Evolutionary conservation across 2,888 invertebrate genomes (phyloP), one percentile per base, ranked within the genome.

Genomic region (Sinodicranocentrus sp.): DNA sequence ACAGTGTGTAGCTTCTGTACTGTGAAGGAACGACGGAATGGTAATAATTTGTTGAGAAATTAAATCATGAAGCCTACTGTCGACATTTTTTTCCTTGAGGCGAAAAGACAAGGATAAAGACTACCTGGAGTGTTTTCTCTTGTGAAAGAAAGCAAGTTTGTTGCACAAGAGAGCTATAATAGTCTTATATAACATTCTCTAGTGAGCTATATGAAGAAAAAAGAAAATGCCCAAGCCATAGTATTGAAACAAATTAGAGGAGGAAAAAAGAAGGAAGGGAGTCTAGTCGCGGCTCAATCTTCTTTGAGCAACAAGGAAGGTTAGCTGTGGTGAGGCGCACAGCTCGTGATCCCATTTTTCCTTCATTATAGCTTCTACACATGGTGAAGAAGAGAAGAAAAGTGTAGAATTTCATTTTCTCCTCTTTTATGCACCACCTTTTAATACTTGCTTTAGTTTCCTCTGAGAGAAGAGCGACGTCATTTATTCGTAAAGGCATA

Each of bases 381-480:
- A 59, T 72, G 61, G 63, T 63, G 71, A 26, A 19, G 43, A 39
- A 25, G 63, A 63, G 57, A 26, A 21, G 21, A 25, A 72, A 63
- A 61, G 75, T 61, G 61, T 63, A 63, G 75, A 75, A 75, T 75
- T 75, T 75, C 75, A 75, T 75, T 75, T 75, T 75, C 61, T 75
- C 75, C 75, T 75, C 52, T 75, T 75, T 72, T 72, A 72, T 75
- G 63, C 61, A 63, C 75, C 63, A 63, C 63, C 63, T 75, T 44
- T 63, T 75, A 63, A 61, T 75, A 48, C 75, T 71, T 57, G 21
- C 71, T 71, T 6, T 71, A 48, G 23, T 63, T 21, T 65, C 23
- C 68, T 68, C 17, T 25, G 28, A 61, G 61, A n/a, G 21, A 33
- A 33, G n/a, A n/a, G n/a, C 61, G 17, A n/a, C 61, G 25, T 61